phyloP scores from a whole-genome alignment of 2,888 invertebrate species.

The Spicauda simplicius region DNA sequence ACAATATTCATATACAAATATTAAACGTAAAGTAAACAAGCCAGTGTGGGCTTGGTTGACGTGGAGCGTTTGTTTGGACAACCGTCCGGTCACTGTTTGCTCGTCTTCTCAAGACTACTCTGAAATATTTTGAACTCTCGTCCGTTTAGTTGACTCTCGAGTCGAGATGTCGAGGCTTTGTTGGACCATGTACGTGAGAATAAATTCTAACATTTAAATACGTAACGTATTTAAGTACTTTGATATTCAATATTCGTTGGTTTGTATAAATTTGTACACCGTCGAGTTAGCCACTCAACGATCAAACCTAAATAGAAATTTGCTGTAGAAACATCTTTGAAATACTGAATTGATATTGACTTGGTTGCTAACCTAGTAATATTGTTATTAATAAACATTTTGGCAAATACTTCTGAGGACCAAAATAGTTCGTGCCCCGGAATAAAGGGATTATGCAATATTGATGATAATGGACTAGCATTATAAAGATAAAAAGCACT shows the following conservation, averaged over 20 bases:
- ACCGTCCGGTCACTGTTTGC: constrained; percentile 81
- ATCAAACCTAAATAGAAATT: too few species aligned
- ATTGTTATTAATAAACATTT: too few species aligned
- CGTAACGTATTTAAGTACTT: neutral
- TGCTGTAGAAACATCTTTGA: too few species aligned
- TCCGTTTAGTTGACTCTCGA: constrained; percentile 45
- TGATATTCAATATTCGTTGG: neutral
- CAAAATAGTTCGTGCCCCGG: too few species aligned
- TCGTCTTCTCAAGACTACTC: constrained; percentile 73
- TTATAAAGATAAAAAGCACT: too few species aligned
- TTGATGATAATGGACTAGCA: too few species aligned
- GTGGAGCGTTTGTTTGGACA: constrained; percentile 71
- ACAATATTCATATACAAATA: constrained; percentile 74
- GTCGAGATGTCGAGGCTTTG: constrained; percentile 25
- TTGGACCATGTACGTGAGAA: neutral
- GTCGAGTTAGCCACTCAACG: too few species aligned
- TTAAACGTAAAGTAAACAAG: constrained; percentile 69
- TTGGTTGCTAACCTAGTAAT: too few species aligned
- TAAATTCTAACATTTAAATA: neutral
- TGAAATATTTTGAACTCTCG: constrained; percentile 72
- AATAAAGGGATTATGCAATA: too few species aligned
- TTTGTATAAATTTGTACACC: neutral
- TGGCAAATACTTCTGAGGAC: too few species aligned
- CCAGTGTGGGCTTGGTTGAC: constrained; percentile 63
- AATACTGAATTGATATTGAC: too few species aligned